These are phyloP conservation scores for Melanostoma scalare DNA, from an alignment of 2,888 invertebrate genomes.

Conservation along the genomic window DNA sequence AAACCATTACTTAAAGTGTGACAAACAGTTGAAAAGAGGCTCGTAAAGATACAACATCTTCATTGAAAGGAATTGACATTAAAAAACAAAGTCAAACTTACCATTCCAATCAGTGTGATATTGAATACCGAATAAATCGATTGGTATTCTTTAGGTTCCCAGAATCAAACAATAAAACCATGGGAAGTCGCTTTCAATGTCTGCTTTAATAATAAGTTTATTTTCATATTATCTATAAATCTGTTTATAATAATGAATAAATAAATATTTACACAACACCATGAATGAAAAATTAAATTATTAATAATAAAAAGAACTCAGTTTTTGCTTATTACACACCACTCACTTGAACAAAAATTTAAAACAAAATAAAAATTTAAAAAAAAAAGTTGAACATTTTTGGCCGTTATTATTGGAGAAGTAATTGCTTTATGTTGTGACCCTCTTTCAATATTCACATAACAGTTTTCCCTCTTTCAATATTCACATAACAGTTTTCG, in stretches of 20 bases:
- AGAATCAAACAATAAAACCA: conserved; percentile 15
- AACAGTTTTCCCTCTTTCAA: too few relatives aligned
- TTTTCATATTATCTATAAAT: conserved; percentile 70
- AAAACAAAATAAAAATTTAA: conserved; percentile 62
- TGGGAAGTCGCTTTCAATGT: conserved; percentile 54
- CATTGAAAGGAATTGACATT: conserved; percentile 56
- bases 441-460: too few relatives aligned
- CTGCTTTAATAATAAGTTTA: conserved; percentile 56
- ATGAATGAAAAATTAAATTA: conserved; percentile 40
- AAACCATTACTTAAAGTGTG: not conserved
- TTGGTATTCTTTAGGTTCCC: not conserved
- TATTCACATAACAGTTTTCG: too few relatives aligned
- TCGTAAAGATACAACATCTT: not conserved
- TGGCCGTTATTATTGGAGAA: conserved; percentile 18
- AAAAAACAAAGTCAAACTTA: not conserved
- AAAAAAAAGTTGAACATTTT: conserved; percentile 44
- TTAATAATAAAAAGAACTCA: conserved; percentile 44
- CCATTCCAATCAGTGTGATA: conserved; percentile 46
- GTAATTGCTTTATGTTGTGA: not conserved
- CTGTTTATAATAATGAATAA: conserved; percentile 45
- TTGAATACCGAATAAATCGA: not conserved
- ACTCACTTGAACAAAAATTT: conserved; percentile 60
- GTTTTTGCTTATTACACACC: conserved; percentile 64
- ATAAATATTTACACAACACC: conserved; percentile 73
- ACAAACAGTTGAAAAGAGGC: conserved; percentile 33